phyloP scores from a whole-genome alignment of 2,888 invertebrate species.

The Lymantria dispar region DNA sequence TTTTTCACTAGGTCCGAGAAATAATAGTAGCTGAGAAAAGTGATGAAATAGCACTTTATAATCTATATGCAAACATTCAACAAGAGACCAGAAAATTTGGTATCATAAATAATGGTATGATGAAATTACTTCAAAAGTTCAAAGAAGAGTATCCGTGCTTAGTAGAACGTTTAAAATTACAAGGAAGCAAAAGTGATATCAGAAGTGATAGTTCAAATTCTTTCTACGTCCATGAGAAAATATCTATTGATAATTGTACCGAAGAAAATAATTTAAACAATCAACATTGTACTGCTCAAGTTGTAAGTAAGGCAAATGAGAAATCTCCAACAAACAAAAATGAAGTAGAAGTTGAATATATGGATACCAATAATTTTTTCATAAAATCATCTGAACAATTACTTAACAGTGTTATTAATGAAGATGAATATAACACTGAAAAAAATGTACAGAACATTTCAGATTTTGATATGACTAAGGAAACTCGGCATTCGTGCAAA shows the following conservation, averaged over 20 bases:
- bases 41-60: constrained; percentile 54
- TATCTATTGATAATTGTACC: constrained; percentile 8
- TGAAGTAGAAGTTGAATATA: neutral
- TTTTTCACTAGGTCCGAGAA: constrained; percentile 49
- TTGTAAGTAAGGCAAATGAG: neutral
- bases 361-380: constrained; percentile 24
- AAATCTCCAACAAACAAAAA: neutral
- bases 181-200: constrained; percentile 27
- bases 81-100: constrained; percentile 48
- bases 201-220: constrained; percentile 33
- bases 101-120: constrained; percentile 34
- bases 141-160: constrained; percentile 52
- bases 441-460: neutral
- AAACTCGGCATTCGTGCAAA: neutral
- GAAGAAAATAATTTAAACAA: neutral
- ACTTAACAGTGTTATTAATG: constrained; percentile 43
- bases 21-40: constrained; percentile 39
- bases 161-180: constrained; percentile 42
- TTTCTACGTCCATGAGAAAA: constrained; percentile 16
- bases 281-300: neutral
- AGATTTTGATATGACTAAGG: constrained; percentile 22
- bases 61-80: constrained; percentile 57
- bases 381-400: constrained; percentile 49
- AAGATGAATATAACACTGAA: constrained; percentile 8
- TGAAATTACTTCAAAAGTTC: constrained; percentile 50